These are phyloP conservation scores for Chirona hameri DNA, from an alignment of 2,888 invertebrate genomes.

Conservation along the genomic window DNA sequence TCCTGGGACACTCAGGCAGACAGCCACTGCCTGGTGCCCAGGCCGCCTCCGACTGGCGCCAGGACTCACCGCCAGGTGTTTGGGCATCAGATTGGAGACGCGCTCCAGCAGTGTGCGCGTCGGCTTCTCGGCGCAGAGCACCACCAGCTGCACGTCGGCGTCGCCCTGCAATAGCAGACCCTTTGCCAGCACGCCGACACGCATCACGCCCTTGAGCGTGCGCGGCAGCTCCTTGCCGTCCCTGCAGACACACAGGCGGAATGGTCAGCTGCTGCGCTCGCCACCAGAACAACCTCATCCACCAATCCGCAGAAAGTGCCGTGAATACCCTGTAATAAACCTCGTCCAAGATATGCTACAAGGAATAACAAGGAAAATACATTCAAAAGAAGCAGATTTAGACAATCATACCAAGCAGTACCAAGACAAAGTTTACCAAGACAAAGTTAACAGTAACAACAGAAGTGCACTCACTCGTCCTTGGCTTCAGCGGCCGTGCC, in stretches of 20 bases:
- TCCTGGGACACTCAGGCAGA: no score
- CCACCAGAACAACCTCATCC: no score
- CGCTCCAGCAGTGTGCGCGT: constrained; percentile 78
- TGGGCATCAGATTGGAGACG: constrained; percentile 77
- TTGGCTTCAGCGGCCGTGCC: constrained; percentile 58
- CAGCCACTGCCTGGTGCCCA: constrained; percentile 37
- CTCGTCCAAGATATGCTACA: no score
- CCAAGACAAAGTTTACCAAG: no score
- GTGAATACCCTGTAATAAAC: no score
- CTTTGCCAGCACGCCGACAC: constrained; percentile 86
- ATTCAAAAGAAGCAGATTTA: no score
- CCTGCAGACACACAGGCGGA: neutral
- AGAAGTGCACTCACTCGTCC: constrained; percentile 31
- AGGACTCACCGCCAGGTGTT: constrained; percentile 61
- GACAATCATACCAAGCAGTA: no score
- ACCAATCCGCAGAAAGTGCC: no score
- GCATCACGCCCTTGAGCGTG: constrained; percentile 91
- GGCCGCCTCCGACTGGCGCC: no score
- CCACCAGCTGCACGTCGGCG: constrained; percentile 83
- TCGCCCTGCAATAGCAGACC: constrained; percentile 87
- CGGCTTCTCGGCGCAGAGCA: constrained; percentile 91
- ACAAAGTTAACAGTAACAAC: no score
- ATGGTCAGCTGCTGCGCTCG: no score
- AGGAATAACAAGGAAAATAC: no score
- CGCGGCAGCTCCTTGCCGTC: constrained; percentile 48